Percentiles rank a stretch among this genome's conserved stretches.
These are phyloP conservation scores for Metallyticus violacea DNA, from an alignment of 2,888 invertebrate genomes.

Conservation along the genomic window DNA sequence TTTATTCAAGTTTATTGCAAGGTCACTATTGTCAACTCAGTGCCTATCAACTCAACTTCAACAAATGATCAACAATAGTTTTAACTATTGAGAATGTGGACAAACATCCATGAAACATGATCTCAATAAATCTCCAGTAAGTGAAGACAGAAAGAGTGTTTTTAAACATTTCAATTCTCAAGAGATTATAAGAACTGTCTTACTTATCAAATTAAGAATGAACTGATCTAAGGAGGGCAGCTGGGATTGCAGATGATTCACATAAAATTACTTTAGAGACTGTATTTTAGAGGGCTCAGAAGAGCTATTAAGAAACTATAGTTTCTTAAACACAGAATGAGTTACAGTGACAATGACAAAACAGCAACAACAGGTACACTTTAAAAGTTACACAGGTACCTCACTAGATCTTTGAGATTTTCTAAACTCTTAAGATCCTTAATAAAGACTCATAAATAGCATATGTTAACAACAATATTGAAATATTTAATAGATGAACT, in stretches of 20 bases:
- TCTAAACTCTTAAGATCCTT: neutral
- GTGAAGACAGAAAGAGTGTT: too few species aligned
- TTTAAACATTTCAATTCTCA: too few species aligned
- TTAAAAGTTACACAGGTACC: neutral
- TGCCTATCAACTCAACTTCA: too few species aligned
- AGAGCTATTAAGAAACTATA: neutral
- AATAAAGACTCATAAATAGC: neutral
- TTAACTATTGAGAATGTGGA: too few species aligned
- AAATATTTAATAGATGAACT: neutral
- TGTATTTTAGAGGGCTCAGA: neutral
- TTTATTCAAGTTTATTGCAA: too few species aligned
- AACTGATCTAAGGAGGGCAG: neutral
- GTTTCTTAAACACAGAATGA: neutral
- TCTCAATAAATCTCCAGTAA: too few species aligned
- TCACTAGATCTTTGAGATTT: neutral
- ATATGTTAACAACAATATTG: neutral
- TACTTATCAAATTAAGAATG: neutral
- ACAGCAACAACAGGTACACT: neutral
- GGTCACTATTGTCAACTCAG: too few species aligned
- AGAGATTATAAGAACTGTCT: too few species aligned
- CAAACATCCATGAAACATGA: too few species aligned
- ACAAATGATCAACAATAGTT: too few species aligned
- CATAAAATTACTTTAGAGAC: neutral
- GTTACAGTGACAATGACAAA: neutral
- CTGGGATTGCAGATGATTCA: neutral